Evolutionary conservation across 2,797 vertebrate genomes (phyloP).

Genomic region (Pelobates cultripes): DNA sequence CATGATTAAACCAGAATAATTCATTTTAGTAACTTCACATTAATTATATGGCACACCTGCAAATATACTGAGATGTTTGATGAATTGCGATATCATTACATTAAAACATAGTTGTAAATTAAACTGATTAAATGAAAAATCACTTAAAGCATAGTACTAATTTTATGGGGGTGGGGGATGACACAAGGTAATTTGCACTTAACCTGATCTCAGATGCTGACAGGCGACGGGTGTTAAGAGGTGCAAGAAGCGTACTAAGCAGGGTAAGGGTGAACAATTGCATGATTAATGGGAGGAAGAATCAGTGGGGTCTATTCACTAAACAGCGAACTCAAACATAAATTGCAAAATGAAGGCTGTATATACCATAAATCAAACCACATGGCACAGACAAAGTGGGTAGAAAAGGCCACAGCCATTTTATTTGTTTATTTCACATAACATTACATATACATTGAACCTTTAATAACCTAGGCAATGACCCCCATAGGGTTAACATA

Average conservation of each 20-base stretch:
- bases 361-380: no score
- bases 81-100: constrained; percentile 22
- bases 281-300: not conserved
- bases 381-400: no score
- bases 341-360: no score
- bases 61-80: not conserved
- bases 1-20: constrained; percentile 40
- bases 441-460: no score
- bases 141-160: constrained; percentile 21
- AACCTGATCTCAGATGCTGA: not conserved
- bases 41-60: constrained; percentile 45
- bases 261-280: not conserved
- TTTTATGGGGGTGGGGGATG: constrained; percentile 6
- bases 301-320: no score
- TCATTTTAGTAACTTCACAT: constrained; percentile 29
- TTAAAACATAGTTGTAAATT: constrained; percentile 30
- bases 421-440: no score
- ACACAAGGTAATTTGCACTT: constrained; percentile 1
- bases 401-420: no score
- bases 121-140: constrained; percentile 50
- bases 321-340: no score
- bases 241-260: not conserved
- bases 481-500: no score
- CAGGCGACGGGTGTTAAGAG: no score
- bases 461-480: no score